Base-by-base conservation (phyloP, 1,140 invertebrate species). In the Elysia chlorotica region DNA sequence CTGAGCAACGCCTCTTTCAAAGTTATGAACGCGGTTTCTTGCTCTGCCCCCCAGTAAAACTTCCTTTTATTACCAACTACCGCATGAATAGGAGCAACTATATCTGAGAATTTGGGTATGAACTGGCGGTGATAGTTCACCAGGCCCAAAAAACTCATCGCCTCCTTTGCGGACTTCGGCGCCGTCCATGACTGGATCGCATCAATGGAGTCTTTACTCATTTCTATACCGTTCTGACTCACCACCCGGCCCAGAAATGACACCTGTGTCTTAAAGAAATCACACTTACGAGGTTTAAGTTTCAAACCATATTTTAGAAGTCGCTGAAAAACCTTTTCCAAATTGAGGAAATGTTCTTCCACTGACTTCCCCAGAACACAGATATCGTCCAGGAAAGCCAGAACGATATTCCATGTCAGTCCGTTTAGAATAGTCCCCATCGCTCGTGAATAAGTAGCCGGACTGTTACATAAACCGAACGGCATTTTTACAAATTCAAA, bases 381-480 rank as follows among this genome's bases (percentile, higher is more conserved):
- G 19, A 74, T 67, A 38, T 70, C 73, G 31, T 74, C 66, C 17
- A 74, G n/a, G 37, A 63, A 74, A 1, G 28, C 41, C 4, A 74
- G 30, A 14, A 69, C 53, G 0, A 53, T 41, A 0, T 61, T 25
- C 65, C 53, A 59, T n/a, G n/a, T n/a, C 17, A 74, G 37, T 10
- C 73, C 65, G n/a, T 35, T 37, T 23, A 74, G 37, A 19, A 70
- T 38, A 10, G 63, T 36, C 0, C 70, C 61, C 5, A 74, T 62
- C 6, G 38, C 48, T 2, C 56, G 2, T 28, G 37, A 31, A 37
- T 41, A 74, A 21, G 66, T 70, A 33, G 5, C 35, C 19, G 70
- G 59, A 35, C 74, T 68, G 28, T 72, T 73, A 31, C 71, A 75
- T 4, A 81, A 35, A 0, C 79, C 75, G 62, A 79, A 76, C 30